Conservation (phyloP, 2,113 vertebrate genomes). For the Dascyllus trimaculatus region DNA sequence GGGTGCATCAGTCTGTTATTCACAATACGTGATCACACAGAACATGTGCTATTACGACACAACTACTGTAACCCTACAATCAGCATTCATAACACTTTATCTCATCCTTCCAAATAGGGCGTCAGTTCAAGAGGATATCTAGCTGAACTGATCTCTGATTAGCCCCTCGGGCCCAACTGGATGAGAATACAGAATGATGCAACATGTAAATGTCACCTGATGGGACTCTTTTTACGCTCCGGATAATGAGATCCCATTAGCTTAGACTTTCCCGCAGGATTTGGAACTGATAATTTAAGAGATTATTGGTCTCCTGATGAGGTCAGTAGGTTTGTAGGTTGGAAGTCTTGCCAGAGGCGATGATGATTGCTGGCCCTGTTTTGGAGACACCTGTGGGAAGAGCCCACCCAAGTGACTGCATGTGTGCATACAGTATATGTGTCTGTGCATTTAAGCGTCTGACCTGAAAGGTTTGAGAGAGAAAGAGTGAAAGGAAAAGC, state of each 20-base stretch:
- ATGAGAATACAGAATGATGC: constrained; percentile 72
- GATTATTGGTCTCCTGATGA: constrained; percentile 66
- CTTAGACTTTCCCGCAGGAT: constrained; percentile 62
- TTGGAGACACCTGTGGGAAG: constrained; percentile 62
- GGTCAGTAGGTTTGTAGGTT: constrained; percentile 65
- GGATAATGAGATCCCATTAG: constrained; percentile 82
- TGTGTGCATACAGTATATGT: neutral
- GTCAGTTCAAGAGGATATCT: constrained; percentile 41
- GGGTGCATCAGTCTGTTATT: constrained; percentile 33
- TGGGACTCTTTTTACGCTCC: constrained; percentile 61
- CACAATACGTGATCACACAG: constrained; percentile 36
- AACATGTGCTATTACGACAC: constrained; percentile 8
- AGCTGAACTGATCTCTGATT: constrained; percentile 65
- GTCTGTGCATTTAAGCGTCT: neutral
- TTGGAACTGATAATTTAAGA: constrained; percentile 56
- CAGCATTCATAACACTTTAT: constrained; percentile 40
- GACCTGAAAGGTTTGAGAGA: constrained; percentile 32
- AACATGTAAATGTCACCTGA: constrained; percentile 72
- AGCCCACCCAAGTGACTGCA: constrained; percentile 60
- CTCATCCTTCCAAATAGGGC: constrained; percentile 44
- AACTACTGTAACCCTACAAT: constrained; percentile 18
- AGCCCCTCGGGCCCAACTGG: constrained; percentile 47
- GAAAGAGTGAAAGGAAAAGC: constrained; percentile 67
- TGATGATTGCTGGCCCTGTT: constrained; percentile 49
- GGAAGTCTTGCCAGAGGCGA: constrained; percentile 45